Conservation (phyloP, 2,113 vertebrate species). For the Pygoscelis adeliae region DNA sequence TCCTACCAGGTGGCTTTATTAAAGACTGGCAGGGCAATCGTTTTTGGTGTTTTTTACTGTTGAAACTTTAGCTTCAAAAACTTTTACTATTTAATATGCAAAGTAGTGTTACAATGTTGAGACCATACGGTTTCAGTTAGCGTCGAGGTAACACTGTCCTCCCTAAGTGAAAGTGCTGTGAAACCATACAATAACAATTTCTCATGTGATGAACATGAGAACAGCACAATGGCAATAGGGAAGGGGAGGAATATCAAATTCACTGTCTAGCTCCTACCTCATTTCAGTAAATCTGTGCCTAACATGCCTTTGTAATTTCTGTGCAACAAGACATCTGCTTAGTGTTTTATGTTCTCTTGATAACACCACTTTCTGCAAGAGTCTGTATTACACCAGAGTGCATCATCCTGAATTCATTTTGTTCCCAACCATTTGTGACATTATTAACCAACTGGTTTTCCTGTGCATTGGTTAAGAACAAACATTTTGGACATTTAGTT, state of each 20-base stretch:
- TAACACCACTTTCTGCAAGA: not conserved
- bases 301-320: not conserved
- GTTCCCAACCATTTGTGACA: not conserved
- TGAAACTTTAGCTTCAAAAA: not conserved
- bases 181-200: not conserved
- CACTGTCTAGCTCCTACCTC: not conserved
- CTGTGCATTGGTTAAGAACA: not conserved
- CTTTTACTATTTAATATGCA: not conserved
- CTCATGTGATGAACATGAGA: not conserved
- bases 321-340: not conserved
- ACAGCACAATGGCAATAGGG: not conserved
- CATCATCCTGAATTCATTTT: not conserved
- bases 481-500: not conserved
- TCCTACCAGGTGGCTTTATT: not conserved
- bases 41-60: not conserved
- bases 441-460: slow-evolving; percentile 32
- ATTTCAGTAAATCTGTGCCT: not conserved
- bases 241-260: not conserved
- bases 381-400: not conserved
- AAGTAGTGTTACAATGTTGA: not conserved
- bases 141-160: accelerated
- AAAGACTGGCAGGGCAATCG: not conserved
- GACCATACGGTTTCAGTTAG: not conserved
- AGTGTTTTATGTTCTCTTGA: not conserved
- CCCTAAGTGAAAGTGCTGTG: not conserved